Conservation (phyloP, 2,113 vertebrate genomes). For the Glaucomys volans region DNA sequence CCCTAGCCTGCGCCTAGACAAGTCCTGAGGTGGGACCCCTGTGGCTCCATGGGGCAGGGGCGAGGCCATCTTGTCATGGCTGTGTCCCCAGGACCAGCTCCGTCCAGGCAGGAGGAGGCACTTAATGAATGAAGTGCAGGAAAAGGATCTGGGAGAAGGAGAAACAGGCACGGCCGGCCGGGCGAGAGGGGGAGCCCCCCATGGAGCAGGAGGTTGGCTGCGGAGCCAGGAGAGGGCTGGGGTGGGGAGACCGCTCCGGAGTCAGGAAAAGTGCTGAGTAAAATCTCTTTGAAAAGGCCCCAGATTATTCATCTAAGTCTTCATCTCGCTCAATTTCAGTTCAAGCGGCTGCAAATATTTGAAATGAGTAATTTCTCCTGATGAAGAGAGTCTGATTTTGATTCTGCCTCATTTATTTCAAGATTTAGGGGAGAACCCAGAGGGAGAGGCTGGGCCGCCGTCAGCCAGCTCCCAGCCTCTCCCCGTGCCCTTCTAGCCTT, state of each 20-base stretch:
- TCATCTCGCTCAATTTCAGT: constrained; percentile 60
- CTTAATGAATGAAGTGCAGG: not conserved
- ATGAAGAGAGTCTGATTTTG: constrained; percentile 80
- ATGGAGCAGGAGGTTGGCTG: not conserved
- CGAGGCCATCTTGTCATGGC: not conserved
- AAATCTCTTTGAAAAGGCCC: constrained; percentile 62
- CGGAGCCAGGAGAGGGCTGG: not conserved
- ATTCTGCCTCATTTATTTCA: constrained; percentile 66
- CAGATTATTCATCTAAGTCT: constrained; percentile 67
- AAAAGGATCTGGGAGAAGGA: not conserved
- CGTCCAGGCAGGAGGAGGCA: not conserved
- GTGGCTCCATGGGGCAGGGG: too few species aligned
- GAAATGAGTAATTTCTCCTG: constrained; percentile 79
- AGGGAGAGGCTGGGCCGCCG: not conserved
- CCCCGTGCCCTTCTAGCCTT: not conserved
- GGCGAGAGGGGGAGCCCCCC: not conserved
- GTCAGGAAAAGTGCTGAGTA: constrained; percentile 70
- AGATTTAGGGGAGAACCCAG: constrained; percentile 69
- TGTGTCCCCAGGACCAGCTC: not conserved
- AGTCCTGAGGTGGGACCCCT: not conserved
- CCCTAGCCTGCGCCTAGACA: not conserved
- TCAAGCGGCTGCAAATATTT: constrained; percentile 74
- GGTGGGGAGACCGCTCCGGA: not conserved
- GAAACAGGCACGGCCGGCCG: too few species aligned
- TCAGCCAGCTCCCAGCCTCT: not conserved